Conservation (phyloP, 2,888 invertebrate species). For the Drosophila bunnanda region DNA sequence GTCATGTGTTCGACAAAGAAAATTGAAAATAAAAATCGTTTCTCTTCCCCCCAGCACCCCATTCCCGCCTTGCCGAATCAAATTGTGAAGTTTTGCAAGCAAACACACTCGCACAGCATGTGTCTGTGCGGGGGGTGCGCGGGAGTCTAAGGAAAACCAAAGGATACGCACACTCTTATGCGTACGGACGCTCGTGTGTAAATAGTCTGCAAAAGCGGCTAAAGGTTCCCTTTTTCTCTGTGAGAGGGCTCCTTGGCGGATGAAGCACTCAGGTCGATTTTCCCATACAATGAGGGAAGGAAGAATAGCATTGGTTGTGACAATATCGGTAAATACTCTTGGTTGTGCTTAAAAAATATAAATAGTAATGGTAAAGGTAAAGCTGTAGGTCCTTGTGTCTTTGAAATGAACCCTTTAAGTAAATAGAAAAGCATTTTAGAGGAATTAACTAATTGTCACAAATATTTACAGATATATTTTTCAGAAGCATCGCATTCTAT, state of each 20-base stretch:
- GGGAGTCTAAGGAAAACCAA: constrained; percentile 28
- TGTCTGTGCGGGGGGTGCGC: background rate
- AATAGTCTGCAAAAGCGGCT: constrained; percentile 51
- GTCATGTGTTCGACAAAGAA: constrained; percentile 74
- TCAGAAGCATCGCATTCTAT: background rate
- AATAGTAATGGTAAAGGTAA: no score
- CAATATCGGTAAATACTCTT: constrained; percentile 2
- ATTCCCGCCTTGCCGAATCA: constrained; percentile 53
- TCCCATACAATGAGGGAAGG: constrained; percentile 26
- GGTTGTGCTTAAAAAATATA: background rate
- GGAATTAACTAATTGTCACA: background rate
- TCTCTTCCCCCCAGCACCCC: constrained; percentile 25
- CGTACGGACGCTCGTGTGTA: constrained; percentile 29
- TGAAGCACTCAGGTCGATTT: constrained; percentile 39
- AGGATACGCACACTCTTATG: constrained; percentile 24
- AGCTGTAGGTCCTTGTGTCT: background rate
- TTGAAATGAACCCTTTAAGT: background rate
- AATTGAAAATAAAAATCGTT: constrained; percentile 76
- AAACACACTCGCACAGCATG: constrained; percentile 21
- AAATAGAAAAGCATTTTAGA: background rate
- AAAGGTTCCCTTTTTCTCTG: constrained; percentile 33
- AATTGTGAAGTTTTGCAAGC: constrained; percentile 66
- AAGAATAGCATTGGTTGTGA: constrained; percentile 13
- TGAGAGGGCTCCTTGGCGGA: constrained; percentile 11
- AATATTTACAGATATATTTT: background rate